phyloP scores from a whole-genome alignment of 2,797 vertebrate species.

The Acrocephalus scirpaceus region DNA sequence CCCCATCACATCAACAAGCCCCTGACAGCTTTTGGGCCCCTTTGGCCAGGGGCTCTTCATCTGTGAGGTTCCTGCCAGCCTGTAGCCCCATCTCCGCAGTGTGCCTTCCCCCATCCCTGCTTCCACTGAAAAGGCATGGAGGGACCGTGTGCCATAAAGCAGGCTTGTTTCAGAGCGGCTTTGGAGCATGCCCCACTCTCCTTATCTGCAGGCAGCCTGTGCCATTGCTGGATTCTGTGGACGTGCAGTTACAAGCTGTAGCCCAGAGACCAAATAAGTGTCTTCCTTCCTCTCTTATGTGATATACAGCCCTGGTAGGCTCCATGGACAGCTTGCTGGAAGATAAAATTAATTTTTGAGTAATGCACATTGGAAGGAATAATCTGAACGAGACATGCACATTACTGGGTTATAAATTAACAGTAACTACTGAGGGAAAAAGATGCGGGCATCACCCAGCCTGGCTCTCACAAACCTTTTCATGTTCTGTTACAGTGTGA shows the following conservation, averaged over 20 bases:
- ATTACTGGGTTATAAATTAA: slow-evolving; percentile 60
- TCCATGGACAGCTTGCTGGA: slow-evolving; percentile 34
- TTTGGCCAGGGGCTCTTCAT: not conserved
- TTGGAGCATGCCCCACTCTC: rapidly evolving
- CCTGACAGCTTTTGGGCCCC: not conserved
- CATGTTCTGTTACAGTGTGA: not conserved
- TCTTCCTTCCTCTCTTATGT: not conserved
- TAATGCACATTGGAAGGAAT: slow-evolving; percentile 55
- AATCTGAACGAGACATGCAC: slow-evolving; percentile 44
- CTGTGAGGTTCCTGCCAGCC: not conserved
- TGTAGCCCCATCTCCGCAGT: rapidly evolving
- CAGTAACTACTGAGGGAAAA: slow-evolving; percentile 38
- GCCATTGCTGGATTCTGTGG: not conserved
- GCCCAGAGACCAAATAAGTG: slow-evolving; percentile 33
- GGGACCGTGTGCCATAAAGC: not conserved
- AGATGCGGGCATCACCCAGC: not conserved
- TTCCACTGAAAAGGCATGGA: rapidly evolving
- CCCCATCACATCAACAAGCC: not conserved
- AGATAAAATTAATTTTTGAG: slow-evolving; percentile 71
- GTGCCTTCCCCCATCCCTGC: not conserved
- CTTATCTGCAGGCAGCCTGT: not conserved
- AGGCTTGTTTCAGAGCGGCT: rapidly evolving
- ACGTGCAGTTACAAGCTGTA: not conserved
- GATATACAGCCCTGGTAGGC: slow-evolving; percentile 24
- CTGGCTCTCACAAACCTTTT: not conserved